Conservation (phyloP, 2,888 invertebrate species). For the Melieria picta region DNA sequence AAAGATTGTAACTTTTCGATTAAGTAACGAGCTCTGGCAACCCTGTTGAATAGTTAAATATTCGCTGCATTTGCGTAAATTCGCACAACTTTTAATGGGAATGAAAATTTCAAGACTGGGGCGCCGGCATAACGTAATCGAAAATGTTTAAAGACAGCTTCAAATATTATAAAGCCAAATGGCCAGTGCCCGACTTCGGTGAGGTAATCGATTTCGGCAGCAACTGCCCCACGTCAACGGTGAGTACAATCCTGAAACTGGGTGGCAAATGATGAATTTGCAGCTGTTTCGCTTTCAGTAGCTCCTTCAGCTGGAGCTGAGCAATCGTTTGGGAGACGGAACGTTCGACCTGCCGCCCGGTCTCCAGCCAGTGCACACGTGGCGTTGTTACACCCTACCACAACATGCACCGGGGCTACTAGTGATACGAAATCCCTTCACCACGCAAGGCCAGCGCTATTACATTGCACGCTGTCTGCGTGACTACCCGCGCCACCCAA, state of each 20-base stretch:
- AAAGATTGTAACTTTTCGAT: too few relatives aligned
- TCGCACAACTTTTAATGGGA: too few relatives aligned
- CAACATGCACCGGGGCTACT: conserved; percentile 77
- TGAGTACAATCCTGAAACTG: conserved; percentile 9
- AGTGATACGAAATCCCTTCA: conserved; percentile 86
- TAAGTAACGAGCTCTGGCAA: too few relatives aligned
- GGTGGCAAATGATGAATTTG: not conserved
- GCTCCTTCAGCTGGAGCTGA: conserved; percentile 8
- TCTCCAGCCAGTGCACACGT: conserved; percentile 65
- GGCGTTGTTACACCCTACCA: conserved; percentile 73
- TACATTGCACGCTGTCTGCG: conserved; percentile 84
- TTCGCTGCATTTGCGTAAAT: too few relatives aligned
- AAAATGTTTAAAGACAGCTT: conserved; percentile 75
- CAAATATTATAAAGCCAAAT: conserved; percentile 82
- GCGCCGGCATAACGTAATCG: too few relatives aligned
- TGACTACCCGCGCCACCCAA: conserved; percentile 80
- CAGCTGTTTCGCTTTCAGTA: not conserved
- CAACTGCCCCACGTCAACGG: not conserved
- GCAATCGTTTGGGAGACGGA: not conserved
- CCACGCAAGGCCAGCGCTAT: conserved; percentile 77
- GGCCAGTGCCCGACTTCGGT: conserved; percentile 72
- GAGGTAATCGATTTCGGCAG: conserved; percentile 71
- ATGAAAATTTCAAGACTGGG: too few relatives aligned
- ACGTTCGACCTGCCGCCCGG: conserved; percentile 45
- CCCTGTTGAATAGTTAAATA: too few relatives aligned